Percentiles rank a stretch among this genome's conserved stretches.
Evolutionary conservation across 2,113 vertebrate genomes (phyloP).

Genomic region (Notothenia rossii): DNA sequence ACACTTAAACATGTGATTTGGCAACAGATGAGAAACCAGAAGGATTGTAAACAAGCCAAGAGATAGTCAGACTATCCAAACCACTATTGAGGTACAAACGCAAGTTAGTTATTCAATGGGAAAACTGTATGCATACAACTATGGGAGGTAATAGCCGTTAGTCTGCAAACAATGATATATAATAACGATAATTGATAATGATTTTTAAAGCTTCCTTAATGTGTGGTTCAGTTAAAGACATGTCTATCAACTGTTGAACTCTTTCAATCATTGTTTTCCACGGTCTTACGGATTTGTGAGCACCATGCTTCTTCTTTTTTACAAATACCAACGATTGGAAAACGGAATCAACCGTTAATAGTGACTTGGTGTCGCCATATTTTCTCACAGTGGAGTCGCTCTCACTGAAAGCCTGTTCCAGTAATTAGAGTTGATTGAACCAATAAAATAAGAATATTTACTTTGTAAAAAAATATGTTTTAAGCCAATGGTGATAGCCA

Average conservation of each 20-base stretch:
- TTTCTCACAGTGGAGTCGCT: not conserved
- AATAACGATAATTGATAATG: too few relatives aligned
- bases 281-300: not conserved
- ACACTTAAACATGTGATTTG: not conserved
- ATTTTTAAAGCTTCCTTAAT: not conserved
- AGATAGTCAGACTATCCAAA: not conserved
- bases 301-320: not conserved
- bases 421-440: not conserved
- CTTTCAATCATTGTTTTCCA: not conserved
- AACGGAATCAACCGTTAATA: not conserved
- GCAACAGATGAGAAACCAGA: not conserved
- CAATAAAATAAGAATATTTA: not conserved
- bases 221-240: not conserved
- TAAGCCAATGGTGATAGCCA: not conserved
- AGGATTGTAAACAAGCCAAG: not conserved
- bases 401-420: not conserved
- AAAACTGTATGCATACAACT: not conserved
- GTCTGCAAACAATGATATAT: not conserved
- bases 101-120: not conserved
- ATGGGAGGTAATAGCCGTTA: not conserved
- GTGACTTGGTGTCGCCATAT: not conserved
- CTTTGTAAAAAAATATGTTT: not conserved
- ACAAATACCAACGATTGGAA: not conserved
- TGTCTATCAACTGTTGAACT: too few relatives aligned
- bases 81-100: not conserved